Base-by-base conservation (phyloP, 2,888 invertebrate genomes). In the Marasmarcha lunaedactyla region DNA sequence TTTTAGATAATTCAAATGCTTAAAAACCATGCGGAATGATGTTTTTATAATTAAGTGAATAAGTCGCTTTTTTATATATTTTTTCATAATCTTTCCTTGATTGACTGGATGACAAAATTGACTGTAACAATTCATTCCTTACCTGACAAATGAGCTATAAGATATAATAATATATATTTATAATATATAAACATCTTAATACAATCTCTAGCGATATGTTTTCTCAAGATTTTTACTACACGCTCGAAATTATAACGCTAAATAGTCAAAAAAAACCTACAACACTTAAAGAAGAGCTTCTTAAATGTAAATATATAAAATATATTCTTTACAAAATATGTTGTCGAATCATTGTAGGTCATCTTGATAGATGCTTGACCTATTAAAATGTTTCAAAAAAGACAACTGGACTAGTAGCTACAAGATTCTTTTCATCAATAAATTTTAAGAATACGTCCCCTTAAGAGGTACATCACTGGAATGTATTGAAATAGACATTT, bases 191-290 rank as follows among this genome's bases (percentile, higher is more conserved):
- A 68, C 72, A 71, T 71, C 72, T 72, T 73, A 71, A 51, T 58
- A 62, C 71, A 72, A 66, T 50, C 54, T 65, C 81, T 79, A 79
- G 72, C 81, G 81, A 83, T 83, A 83, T 81, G 81, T 81, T 63
- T 20, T 79, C 74, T 69, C 71, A 70, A 67, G 65, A 30, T 68
- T 69, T 76, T 63, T 57, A 60, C 76, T 79, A 79, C 68, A 69
- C 65, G 74, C 74, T 57, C 54, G 59, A 69, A 63, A 59, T 55
- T 46, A 59, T 55, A 68, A 62, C 52, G 73, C 71, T 69, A 71
- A 73, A 59, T 57, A 55, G 57, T 63, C 48, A 52, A 53, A 59
- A 66, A 57, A 25, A 67, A 70, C 67, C 54, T 50, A 69, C 59
- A 67, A 55, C 34, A 40, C 26, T 20, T 13, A 40, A 40, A 13